Evolutionary conservation across 2,113 vertebrate genomes (phyloP).

Genomic region (Dascyllus trimaculatus): DNA sequence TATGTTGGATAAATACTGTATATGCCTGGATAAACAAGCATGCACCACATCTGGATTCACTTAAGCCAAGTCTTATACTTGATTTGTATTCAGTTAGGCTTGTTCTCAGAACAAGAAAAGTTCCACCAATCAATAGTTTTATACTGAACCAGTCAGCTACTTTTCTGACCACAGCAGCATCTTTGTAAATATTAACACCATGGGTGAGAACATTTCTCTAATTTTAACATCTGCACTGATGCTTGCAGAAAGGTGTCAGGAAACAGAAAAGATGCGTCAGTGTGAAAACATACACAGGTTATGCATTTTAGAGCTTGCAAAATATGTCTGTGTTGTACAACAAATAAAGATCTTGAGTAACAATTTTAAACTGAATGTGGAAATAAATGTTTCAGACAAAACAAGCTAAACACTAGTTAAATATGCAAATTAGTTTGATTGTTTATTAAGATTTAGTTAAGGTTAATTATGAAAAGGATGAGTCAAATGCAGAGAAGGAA

Average conservation of each 20-base stretch:
- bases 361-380: not conserved
- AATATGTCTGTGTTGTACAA: not conserved
- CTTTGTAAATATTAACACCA: not conserved
- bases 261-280: no score
- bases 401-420: not conserved
- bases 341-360: not conserved
- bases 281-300: no score
- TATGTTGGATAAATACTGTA: constrained; percentile 38
- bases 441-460: not conserved
- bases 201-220: not conserved
- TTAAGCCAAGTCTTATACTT: not conserved
- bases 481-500: no score
- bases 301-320: not conserved
- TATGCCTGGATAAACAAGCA: constrained; percentile 1
- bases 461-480: no score
- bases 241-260: no score
- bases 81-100: constrained; percentile 14
- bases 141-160: not conserved
- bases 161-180: not conserved
- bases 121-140: not conserved
- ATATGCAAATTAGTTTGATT: not conserved
- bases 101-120: not conserved
- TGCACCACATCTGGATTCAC: constrained; percentile 35
- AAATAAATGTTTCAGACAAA: not conserved
- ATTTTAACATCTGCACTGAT: not conserved